These are phyloP conservation scores for Tyto alba DNA, from an alignment of 2,113 vertebrate species.

Conservation along the genomic window DNA sequence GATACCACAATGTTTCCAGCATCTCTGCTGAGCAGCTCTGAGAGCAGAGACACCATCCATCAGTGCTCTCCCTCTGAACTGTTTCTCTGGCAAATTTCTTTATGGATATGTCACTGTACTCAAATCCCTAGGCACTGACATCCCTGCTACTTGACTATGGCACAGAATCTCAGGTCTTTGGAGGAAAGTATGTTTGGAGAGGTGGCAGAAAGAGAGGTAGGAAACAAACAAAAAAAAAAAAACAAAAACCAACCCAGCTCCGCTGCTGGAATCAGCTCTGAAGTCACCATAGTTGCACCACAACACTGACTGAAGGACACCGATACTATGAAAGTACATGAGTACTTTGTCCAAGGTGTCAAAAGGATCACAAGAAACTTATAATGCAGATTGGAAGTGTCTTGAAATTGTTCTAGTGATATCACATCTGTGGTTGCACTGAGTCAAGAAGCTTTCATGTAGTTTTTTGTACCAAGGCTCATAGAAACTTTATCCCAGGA, in stretches of 20 bases:
- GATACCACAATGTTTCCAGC: slow-evolving; percentile 1
- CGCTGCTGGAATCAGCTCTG: neutral
- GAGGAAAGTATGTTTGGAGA: neutral
- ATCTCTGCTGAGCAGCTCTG: neutral
- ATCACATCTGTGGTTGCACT: neutral
- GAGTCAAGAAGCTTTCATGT: neutral
- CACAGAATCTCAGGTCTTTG: neutral
- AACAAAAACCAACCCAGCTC: neutral
- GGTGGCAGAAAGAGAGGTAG: neutral
- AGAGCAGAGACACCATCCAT: neutral
- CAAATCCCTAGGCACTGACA: neutral
- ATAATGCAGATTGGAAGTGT: neutral
- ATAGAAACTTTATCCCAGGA: neutral
- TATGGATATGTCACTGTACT: neutral
- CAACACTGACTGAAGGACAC: neutral
- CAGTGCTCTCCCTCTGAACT: neutral
- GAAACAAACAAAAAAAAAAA: neutral
- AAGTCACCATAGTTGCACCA: neutral
- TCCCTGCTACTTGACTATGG: neutral
- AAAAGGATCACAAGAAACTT: neutral
- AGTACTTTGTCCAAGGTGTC: neutral
- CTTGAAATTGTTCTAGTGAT: neutral
- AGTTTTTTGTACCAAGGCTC: neutral
- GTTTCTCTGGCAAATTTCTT: neutral
- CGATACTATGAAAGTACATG: neutral